phyloP scores from a whole-genome alignment of 2,797 vertebrate species.

The Protonibea diacanthus region DNA sequence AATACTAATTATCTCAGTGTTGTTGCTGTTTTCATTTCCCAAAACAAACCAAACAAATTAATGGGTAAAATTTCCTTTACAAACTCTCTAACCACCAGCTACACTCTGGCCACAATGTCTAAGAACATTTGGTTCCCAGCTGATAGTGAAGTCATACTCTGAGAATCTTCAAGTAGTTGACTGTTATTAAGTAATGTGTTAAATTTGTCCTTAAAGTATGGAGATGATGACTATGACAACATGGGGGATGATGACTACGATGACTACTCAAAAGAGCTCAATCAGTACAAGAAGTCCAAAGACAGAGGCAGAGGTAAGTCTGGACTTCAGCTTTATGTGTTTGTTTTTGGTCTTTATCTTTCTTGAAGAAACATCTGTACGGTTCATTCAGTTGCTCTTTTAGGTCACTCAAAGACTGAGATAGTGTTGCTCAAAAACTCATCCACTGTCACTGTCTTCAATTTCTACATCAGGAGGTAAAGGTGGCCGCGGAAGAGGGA shows the following conservation, averaged over 20 bases:
- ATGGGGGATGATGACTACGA: slow-evolving; percentile 92
- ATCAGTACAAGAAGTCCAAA: slow-evolving; percentile 91
- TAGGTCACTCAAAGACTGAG: not conserved
- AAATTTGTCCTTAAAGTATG: slow-evolving; percentile 60
- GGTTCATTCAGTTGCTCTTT: not conserved
- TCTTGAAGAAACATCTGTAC: not conserved
- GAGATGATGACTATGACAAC: slow-evolving; percentile 90
- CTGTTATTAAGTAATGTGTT: not conserved
- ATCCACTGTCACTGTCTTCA: not conserved
- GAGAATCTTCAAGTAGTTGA: not conserved
- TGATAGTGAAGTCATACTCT: not conserved
- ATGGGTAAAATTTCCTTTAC: not conserved
- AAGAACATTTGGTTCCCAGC: not conserved
- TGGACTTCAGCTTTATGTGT: slow-evolving; percentile 9
- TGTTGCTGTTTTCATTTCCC: not conserved
- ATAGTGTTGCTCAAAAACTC: not conserved
- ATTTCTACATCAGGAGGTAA: slow-evolving; percentile 74
- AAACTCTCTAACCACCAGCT: not conserved
- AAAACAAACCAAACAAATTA: not conserved
- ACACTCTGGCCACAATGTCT: not conserved
- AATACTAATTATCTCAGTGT: not conserved
- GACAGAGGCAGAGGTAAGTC: slow-evolving; percentile 89
- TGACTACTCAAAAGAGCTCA: slow-evolving; percentile 92
- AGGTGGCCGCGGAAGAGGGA: slow-evolving; percentile 82
- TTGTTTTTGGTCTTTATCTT: not conserved